Evolutionary conservation across 2,888 invertebrate genomes (phyloP), one percentile per base, ranked within the genome.

Genomic region (Oligia strigilis): DNA sequence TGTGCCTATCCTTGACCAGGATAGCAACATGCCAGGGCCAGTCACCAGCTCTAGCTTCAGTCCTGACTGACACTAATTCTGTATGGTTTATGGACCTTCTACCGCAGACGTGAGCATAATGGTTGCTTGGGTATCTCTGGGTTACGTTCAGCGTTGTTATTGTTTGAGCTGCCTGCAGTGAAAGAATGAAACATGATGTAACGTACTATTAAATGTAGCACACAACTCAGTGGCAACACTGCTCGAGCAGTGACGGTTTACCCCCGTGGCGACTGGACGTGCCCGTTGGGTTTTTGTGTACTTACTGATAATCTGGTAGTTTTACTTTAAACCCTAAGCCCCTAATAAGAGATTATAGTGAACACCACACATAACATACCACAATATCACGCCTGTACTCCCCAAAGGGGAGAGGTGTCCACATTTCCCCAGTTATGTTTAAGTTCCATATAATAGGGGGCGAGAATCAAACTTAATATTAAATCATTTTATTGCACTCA

Each of bases 1-100:
- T 89, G 1, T 80, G 85, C 3, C 77, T 81, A 46, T 92, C 83
- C 58, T 80, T 93, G 46, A 95, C 84, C 40, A 95, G 84, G 4
- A 97, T 88, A 36, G 97, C 97, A 0, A 95, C 96, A 84, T 97
- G 97, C 97, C 97, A 97, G 0, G 97, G 97, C 96, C 96, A 97
- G 85, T 97, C 97, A 1, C 96, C 97, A 9, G 94, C 91, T 46
- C 90, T 89, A 0, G 96, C 93, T 55, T 95, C 93, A 0, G 95
- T 94, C 64, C 94, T 91, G 17, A 95, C 90, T 6, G 95, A 94
- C 4, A 92, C 92, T 82, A 96, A 80, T 82, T 96, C 97, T 4
- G 95, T 93, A 78, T 95, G 92, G n/a, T 92, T 90, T 46, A 96
- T 83, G 0, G 94, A 90, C 36, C 95, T 88, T 72, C 96, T 92